These are phyloP conservation scores for Amyelois transitella DNA, from an alignment of 1,140 invertebrate species.

Conservation along the genomic window DNA sequence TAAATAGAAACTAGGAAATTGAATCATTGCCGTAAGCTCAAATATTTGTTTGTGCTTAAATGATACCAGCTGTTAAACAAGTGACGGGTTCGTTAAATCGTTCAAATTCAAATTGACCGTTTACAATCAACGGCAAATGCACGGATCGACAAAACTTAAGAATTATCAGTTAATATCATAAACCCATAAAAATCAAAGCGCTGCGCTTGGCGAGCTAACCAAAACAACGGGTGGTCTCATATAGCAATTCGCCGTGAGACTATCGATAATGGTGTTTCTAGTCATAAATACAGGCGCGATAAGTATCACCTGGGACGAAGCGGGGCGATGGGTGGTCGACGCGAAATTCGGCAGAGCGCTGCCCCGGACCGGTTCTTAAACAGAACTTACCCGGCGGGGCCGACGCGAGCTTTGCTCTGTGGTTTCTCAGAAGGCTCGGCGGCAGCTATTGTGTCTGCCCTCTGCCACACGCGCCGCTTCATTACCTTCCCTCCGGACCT, in stretches of 20 bases:
- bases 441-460: slow-evolving; percentile 58
- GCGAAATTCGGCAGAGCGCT: slow-evolving; percentile 63
- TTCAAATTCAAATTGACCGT: no score
- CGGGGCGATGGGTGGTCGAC: slow-evolving; percentile 57
- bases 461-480: slow-evolving; percentile 46
- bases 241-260: slow-evolving; percentile 21
- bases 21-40: no score
- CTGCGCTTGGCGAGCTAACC: slow-evolving; percentile 1
- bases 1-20: no score
- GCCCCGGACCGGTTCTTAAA: slow-evolving; percentile 59
- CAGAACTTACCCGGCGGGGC: no score
- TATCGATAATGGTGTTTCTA: slow-evolving; percentile 46
- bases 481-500: slow-evolving; percentile 34
- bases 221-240: slow-evolving; percentile 33
- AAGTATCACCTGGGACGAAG: slow-evolving; percentile 42
- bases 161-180: not conserved
- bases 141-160: no score
- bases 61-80: no score
- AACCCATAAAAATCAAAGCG: not conserved
- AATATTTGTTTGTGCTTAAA: no score
- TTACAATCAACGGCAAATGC: no score
- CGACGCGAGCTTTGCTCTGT: no score
- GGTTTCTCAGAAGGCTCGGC: slow-evolving; percentile 15
- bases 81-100: no score
- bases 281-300: slow-evolving; percentile 61